Percentiles rank a stretch among this genome's conserved stretches.
Conservation (phyloP, 2,888 invertebrate genomes). For the Heteromurus nitidus region DNA sequence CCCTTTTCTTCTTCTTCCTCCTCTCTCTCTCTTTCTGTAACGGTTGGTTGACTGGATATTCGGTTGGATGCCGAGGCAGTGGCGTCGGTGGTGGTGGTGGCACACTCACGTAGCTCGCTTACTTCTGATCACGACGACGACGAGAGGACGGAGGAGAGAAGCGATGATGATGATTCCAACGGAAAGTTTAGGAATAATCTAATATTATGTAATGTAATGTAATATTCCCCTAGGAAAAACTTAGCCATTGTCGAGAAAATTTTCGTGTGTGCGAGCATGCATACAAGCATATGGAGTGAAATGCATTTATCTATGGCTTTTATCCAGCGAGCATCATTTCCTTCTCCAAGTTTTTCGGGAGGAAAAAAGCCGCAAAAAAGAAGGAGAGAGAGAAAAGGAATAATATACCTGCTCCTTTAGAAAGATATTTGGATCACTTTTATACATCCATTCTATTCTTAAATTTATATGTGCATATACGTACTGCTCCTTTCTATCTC, state of each 20-base stretch:
- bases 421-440: too few relatives aligned
- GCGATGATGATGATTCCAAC: constrained; percentile 48
- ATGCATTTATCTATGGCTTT: too few relatives aligned
- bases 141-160: too few relatives aligned
- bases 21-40: constrained; percentile 25
- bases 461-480: too few relatives aligned
- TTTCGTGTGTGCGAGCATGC: not conserved
- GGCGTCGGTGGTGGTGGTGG: too few relatives aligned
- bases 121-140: too few relatives aligned
- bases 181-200: constrained; percentile 59
- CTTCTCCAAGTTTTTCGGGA: not conserved
- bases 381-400: constrained; percentile 6
- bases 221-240: constrained; percentile 57
- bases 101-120: too few relatives aligned
- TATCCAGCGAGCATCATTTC: not conserved
- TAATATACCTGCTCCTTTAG: not conserved
- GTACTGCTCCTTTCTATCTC: too few relatives aligned
- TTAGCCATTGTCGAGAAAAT: too few relatives aligned
- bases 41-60: constrained; percentile 50
- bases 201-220: constrained; percentile 60
- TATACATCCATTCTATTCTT: too few relatives aligned
- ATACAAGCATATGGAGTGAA: too few relatives aligned
- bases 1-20: too few relatives aligned
- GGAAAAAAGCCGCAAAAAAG: constrained; percentile 24
- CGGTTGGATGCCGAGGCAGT: constrained; percentile 46